These are phyloP conservation scores for Aphidius colemani DNA, from an alignment of 2,888 invertebrate species.

Conservation along the genomic window DNA sequence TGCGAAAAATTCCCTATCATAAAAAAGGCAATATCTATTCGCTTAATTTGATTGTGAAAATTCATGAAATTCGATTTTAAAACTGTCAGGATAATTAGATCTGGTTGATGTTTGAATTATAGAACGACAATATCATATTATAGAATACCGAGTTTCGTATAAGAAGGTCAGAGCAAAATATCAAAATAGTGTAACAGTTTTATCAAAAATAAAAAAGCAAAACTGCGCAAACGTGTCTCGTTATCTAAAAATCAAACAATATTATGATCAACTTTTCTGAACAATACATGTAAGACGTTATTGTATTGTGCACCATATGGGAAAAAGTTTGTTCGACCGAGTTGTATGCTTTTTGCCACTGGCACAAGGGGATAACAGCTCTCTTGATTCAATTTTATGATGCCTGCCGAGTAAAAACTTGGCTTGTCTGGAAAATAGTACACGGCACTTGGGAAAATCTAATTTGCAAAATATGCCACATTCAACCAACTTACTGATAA, in stretches of 20 bases:
- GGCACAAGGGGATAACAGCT: conserved; percentile 12
- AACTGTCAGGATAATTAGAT: background rate
- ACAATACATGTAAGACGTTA: background rate
- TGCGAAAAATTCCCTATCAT: too few relatives aligned
- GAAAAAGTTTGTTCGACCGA: conserved; percentile 20
- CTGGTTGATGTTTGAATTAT: background rate
- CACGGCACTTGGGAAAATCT: conserved; percentile 13
- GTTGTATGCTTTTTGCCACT: background rate
- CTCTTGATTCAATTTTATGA: conserved; percentile 34
- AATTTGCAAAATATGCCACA: conserved; percentile 2
- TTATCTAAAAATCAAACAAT: background rate
- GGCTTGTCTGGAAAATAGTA: conserved; percentile 16
- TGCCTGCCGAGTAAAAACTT: conserved; percentile 28
- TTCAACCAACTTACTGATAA: background rate
- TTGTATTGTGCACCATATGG: conserved; percentile 8
- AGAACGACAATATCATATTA: too few relatives aligned
- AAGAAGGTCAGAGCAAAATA: background rate
- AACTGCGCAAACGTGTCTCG: too few relatives aligned
- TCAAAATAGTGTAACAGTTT: background rate
- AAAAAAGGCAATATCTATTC: too few relatives aligned
- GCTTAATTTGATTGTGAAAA: too few relatives aligned
- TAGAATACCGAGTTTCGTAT: too few relatives aligned
- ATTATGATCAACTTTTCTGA: conserved; percentile 4
- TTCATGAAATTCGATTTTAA: background rate
- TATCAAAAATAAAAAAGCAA: background rate